Conservation (phyloP, 37 sponge, comb jelly and placozoan genomes). For the Cliona cf. orientalis region DNA sequence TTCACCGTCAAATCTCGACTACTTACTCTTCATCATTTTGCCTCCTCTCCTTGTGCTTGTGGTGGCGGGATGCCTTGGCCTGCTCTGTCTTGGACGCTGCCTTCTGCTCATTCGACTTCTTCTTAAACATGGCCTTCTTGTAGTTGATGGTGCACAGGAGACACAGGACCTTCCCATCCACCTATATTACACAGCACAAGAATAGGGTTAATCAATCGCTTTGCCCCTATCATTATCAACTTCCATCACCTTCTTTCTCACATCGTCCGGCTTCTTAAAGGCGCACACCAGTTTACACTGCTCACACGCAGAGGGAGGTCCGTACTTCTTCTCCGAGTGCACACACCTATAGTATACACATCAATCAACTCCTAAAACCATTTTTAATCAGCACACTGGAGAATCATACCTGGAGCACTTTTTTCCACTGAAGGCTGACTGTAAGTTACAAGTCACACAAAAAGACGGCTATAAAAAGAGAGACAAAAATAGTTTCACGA, state of each 20-base stretch:
- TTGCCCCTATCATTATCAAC: neutral
- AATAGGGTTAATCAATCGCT: neutral
- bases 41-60: no score
- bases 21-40: no score
- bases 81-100: no score
- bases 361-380: no score
- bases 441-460: conserved; percentile 71
- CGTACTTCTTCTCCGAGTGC: conserved; percentile 82
- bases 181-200: conserved; percentile 39
- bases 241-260: conserved; percentile 70
- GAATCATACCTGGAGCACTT: conserved; percentile 73
- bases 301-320: conserved; percentile 74
- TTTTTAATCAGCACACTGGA: neutral
- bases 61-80: no score
- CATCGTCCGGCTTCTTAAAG: conserved; percentile 72
- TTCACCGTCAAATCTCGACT: no score
- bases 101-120: no score
- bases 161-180: conserved; percentile 81
- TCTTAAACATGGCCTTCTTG: conserved; percentile 77
- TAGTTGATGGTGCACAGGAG: conserved; percentile 82
- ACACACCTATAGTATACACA: conserved; percentile 49
- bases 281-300: conserved; percentile 78
- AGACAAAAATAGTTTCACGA: neutral
- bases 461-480: conserved; percentile 56
- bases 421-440: conserved; percentile 82